A percentile compares a stretch with the other conserved stretches of the same genome.
phyloP scores from a whole-genome alignment of 2,113 vertebrate genomes.

The Quiscalus mexicanus region DNA sequence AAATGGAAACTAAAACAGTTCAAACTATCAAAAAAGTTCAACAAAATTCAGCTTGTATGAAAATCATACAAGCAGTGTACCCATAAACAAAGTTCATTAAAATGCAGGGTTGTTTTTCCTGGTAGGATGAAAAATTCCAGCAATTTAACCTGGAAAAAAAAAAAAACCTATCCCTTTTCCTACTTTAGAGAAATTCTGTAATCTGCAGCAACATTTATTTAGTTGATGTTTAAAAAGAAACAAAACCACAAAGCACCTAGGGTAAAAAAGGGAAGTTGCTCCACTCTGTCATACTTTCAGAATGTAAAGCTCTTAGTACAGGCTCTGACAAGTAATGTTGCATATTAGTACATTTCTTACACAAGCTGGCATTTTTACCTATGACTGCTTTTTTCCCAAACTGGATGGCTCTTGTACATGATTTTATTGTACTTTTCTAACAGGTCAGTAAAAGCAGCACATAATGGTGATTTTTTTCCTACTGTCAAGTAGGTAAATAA shows the following conservation, averaged over 20 bases:
- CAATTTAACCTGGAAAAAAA: not conserved
- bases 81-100: not conserved
- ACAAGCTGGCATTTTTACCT: not conserved
- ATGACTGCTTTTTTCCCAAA: not conserved
- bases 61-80: not conserved
- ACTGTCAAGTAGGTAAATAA: not conserved
- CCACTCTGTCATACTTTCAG: not conserved
- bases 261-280: not conserved
- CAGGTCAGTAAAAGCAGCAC: not conserved
- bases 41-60: not conserved
- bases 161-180: not conserved
- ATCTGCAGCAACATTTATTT: not conserved
- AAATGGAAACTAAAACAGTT: not conserved
- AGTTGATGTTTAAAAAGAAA: not conserved
- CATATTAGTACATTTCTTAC: not conserved
- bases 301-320: not conserved
- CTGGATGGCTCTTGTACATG: not conserved
- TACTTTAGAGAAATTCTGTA: not conserved
- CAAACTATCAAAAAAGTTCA: not conserved
- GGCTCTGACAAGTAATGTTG: not conserved
- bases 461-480: not conserved
- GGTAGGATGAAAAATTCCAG: not conserved
- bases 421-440: not conserved
- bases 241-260: not conserved
- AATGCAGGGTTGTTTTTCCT: not conserved